phyloP scores from a whole-genome alignment of 1,140 invertebrate species.

The Brachionus manjavacas region DNA sequence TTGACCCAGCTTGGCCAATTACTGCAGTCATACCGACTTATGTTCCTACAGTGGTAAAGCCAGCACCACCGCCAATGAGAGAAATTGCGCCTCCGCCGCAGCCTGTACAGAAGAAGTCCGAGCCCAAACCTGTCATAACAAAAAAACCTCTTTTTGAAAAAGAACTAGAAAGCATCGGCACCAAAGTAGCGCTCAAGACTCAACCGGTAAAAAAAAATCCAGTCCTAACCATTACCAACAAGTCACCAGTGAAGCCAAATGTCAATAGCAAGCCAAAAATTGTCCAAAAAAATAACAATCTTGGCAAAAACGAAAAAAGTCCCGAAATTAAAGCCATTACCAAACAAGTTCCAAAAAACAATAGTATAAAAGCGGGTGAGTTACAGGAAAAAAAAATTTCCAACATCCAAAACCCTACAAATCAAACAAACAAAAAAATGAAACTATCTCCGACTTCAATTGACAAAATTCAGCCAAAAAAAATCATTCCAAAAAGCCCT shows the following conservation, averaged over 20 bases:
- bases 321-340: not conserved
- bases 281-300: not conserved
- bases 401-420: not conserved
- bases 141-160: not conserved
- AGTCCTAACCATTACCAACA: not conserved
- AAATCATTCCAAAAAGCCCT: not conserved
- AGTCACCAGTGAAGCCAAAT: constrained; percentile 3
- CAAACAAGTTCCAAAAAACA: not conserved
- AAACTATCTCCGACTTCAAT: not conserved
- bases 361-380: not conserved
- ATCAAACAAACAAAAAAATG: not conserved
- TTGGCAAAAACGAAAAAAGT: not conserved
- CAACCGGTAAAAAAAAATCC: not conserved
- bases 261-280: not conserved
- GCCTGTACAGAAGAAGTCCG: not conserved
- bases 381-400: not conserved
- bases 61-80: not conserved
- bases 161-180: not conserved
- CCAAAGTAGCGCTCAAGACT: not conserved
- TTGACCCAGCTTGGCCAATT: constrained; percentile 41
- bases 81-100: not conserved
- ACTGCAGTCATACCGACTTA: constrained; percentile 10
- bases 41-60: not conserved
- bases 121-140: not conserved
- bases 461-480: not conserved